These are phyloP conservation scores for Callithrix jacchus DNA, from an alignment of 2,113 vertebrate species.

Conservation along the genomic window DNA sequence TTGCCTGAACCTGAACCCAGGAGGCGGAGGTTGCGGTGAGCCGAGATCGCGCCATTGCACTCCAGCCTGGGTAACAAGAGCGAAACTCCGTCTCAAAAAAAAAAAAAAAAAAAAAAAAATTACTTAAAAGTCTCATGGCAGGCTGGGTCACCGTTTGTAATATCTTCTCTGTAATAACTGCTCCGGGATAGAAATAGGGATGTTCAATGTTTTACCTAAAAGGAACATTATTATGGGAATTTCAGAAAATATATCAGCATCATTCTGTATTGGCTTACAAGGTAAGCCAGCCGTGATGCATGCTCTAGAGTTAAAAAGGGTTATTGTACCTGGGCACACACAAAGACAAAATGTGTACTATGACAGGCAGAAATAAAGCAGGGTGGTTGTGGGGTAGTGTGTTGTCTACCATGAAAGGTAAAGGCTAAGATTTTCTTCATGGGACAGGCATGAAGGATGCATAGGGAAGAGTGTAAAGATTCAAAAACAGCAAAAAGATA, in stretches of 20 bases:
- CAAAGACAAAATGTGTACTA: not conserved
- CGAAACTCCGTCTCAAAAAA: too few relatives aligned
- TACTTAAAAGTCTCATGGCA: not conserved
- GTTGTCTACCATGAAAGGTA: accelerated
- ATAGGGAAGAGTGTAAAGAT: not conserved
- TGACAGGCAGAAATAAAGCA: not conserved
- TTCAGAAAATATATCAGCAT: not conserved
- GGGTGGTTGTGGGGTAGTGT: accelerated
- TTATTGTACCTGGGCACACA: too few relatives aligned
- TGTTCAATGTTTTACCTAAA: not conserved
- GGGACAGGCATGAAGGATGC: not conserved
- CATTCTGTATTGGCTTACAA: not conserved
- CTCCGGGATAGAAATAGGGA: not conserved
- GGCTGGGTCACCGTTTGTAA: not conserved
- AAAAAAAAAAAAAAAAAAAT: too few relatives aligned
- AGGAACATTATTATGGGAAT: not conserved
- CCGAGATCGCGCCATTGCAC: too few relatives aligned
- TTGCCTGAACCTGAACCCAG: too few relatives aligned
- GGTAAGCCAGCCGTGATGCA: not conserved
- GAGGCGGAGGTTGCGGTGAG: too few relatives aligned
- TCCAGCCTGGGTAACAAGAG: too few relatives aligned
- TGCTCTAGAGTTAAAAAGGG: not conserved
- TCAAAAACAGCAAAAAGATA: not conserved
- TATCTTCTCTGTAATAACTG: not conserved
- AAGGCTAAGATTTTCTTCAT: not conserved